Percentiles rank a stretch among this genome's conserved stretches.
Conservation (phyloP, 30 jellyfish, hydroid and myxozoan species). For the Mastigias papua region DNA sequence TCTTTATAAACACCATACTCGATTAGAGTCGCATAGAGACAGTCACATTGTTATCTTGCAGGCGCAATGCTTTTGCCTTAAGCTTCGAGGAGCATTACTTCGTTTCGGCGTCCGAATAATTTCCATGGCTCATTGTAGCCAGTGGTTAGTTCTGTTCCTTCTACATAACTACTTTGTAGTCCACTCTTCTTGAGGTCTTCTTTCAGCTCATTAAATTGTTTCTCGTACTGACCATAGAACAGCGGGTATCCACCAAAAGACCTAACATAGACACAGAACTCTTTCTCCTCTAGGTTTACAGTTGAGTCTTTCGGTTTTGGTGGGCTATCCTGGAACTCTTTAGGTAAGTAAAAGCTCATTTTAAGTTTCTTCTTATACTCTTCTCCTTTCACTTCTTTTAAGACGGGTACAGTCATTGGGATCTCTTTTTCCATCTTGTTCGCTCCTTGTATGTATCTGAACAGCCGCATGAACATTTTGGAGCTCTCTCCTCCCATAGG, state of each 20-base stretch:
- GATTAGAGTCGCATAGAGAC: too few species aligned
- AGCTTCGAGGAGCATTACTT: slow-evolving; percentile 1
- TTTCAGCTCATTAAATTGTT: neutral
- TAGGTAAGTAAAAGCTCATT: slow-evolving; percentile 1
- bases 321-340: slow-evolving; percentile 2
- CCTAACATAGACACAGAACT: slow-evolving; percentile 2
- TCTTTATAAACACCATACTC: too few species aligned
- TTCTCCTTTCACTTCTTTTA: neutral
- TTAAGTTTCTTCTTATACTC: neutral
- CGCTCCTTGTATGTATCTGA: neutral
- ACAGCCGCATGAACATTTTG: neutral
- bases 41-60: too few species aligned
- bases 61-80: neutral
- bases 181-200: neutral
- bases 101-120: neutral
- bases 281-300: slow-evolving; percentile 1
- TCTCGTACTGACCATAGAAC: neutral
- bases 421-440: neutral
- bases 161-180: neutral
- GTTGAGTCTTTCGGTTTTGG: slow-evolving; percentile 5
- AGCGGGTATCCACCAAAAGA: slow-evolving; percentile 2
- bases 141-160: neutral
- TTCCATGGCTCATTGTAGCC: slow-evolving; percentile 14
- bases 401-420: slow-evolving; percentile 13
- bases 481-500: slow-evolving; percentile 1